phyloP scores from a whole-genome alignment of 2,888 invertebrate species.

The Andrena chrysosceles region DNA sequence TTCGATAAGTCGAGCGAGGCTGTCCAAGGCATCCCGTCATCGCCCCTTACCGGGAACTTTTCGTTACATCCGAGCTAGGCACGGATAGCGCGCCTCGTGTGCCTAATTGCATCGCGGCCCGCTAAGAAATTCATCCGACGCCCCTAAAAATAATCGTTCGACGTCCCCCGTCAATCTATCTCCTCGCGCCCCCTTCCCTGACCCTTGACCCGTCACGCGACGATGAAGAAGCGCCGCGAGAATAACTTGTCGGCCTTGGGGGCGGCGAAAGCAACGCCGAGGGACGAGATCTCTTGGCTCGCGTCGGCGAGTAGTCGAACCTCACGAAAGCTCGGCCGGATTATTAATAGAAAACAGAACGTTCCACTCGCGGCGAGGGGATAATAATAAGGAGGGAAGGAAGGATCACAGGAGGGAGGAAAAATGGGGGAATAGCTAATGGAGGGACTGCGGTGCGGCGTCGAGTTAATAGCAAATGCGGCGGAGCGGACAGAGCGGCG shows the following conservation, averaged over 20 bases:
- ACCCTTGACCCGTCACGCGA: constrained; percentile 58
- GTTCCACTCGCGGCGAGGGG: neutral
- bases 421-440: constrained; percentile 36
- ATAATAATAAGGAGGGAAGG: constrained; percentile 33
- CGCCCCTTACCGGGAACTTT: neutral
- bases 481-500: constrained; percentile 5
- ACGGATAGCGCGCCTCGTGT: constrained; percentile 1
- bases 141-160: constrained; percentile 41
- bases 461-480: constrained; percentile 40
- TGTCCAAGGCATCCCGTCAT: neutral
- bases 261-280: constrained; percentile 10
- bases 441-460: constrained; percentile 39
- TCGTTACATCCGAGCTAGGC: neutral
- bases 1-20: neutral
- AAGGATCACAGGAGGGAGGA: neutral
- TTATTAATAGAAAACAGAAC: constrained; percentile 50
- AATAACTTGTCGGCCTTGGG: constrained; percentile 59
- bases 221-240: constrained; percentile 57
- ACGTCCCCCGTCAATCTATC: neutral
- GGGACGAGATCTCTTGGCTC: neutral
- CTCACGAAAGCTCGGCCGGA: constrained; percentile 9
- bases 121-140: constrained; percentile 31
- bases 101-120: constrained; percentile 24
- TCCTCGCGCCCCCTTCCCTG: neutral
- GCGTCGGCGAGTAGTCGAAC: neutral